Evolutionary conservation across 2,888 invertebrate genomes (phyloP).

Genomic region (Zaprionus obscuricornis): DNA sequence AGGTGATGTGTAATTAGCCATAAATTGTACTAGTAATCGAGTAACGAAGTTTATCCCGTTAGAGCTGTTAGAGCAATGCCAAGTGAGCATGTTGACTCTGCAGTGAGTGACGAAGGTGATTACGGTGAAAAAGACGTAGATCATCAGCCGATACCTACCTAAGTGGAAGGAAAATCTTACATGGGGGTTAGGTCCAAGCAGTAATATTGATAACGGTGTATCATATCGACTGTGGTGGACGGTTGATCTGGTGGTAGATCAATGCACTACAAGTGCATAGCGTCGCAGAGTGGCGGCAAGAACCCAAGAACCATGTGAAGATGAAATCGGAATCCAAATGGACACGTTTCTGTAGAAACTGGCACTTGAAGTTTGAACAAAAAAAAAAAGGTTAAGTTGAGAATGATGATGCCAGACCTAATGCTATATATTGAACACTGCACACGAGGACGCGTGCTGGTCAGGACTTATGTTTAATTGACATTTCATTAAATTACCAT

Average conservation of each 20-base stretch:
- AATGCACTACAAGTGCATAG: conserved; percentile 2
- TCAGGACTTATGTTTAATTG: too few relatives aligned
- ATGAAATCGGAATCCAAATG: conserved; percentile 1
- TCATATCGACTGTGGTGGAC: too few relatives aligned
- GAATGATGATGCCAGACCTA: too few relatives aligned
- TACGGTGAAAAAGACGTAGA: too few relatives aligned
- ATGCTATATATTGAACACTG: too few relatives aligned
- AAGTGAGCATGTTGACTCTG: not conserved
- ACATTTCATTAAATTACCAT: too few relatives aligned
- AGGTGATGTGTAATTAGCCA: not conserved
- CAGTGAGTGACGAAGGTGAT: not conserved
- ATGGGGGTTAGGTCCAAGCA: too few relatives aligned
- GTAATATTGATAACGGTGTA: too few relatives aligned
- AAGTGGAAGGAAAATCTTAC: too few relatives aligned
- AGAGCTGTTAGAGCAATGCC: not conserved
- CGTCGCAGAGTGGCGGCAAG: conserved; percentile 11
- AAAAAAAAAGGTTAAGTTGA: too few relatives aligned
- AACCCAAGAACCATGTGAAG: conserved; percentile 6
- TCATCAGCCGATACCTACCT: too few relatives aligned
- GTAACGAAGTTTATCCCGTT: not conserved
- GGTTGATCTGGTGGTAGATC: not conserved
- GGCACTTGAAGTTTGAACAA: not conserved
- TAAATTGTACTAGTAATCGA: not conserved
- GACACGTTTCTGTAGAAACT: not conserved
- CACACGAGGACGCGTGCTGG: too few relatives aligned